Base-by-base conservation (phyloP, 2,888 invertebrate species). In the Drosophila mayaguana region DNA sequence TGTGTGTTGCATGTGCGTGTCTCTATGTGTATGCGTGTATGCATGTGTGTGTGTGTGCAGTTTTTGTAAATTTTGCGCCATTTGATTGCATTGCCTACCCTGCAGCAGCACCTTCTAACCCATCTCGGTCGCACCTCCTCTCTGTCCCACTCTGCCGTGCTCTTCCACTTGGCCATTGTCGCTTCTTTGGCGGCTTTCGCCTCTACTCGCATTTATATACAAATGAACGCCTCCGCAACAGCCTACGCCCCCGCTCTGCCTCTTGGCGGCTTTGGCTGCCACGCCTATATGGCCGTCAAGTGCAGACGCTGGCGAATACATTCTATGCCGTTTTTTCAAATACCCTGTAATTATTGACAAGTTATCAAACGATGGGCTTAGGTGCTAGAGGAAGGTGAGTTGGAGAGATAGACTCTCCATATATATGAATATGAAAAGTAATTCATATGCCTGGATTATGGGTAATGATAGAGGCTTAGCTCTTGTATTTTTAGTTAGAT, bases 41-140 rank as follows among this genome's bases (percentile, higher is more conserved):
- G 25, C 56, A 16, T 34, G 38, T 56, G 45, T 77, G 60, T 73
- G 65, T 65, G 46, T 81, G 64, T 75, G 81, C 73, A 77, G 79
- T 84, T 89, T 84, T 84, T 84, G 89, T 84, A 89, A 84, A 84
- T 89, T 89, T 84, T 89, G 89, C 89, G 84, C 79, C 88, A 89
- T 84, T 84, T 84, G 84, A 84, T 84, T 84, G 84, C 84, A 89
- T 89, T 87, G 89, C 88, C 64, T 69, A 72, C 60, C 60, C 54
- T 54, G 59, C 59, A 56, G 56, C 59, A 43, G 56, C 59, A 43
- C 60, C 43, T 25, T n/a, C 36, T 40, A 11, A 36, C 36, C 16
- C n/a, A 34, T 7, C 48, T 16, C 46, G 9, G 8, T 18, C 36
- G 7, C 40, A 5, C 12, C n/a, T 9, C 11, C 71, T 11, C 6